Base-by-base conservation (phyloP, 2,113 vertebrate species). In the Triplophysa rosa region DNA sequence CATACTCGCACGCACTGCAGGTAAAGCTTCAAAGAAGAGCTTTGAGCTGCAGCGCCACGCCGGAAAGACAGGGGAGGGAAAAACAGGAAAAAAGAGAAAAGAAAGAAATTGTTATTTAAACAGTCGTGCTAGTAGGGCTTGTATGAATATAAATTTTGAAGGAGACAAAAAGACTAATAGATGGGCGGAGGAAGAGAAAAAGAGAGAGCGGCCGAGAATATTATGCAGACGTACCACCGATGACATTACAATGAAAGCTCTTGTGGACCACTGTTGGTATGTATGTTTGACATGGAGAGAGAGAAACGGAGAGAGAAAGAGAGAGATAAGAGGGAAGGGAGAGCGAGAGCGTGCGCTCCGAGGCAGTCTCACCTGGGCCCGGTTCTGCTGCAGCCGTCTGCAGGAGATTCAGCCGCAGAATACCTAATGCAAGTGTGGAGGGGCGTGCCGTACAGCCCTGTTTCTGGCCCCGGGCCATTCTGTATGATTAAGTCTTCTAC, bases 401-500 rank as follows among this genome's bases (percentile, higher is more conserved):
- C 83, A 84, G 81, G 40, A 67, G 81, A 72, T 79, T 68, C 64
- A 86, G 68, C 80, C 56, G 73, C 80, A 68, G 83, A 88, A 88
- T 86, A 86, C 75, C 77, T 84, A 88, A 86, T 85, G 78, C 66
- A 69, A 68, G 72, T 78, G 80, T 75, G 63, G 81, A 78, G 83
- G 72, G 74, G 74, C 67, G 68, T 75, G 75, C 62, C 45, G 49
- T 69, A 33, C 82, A 84, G 82, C 49, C 80, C 82, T 85, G 82
- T 65, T 80, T 64, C 80, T 84, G 82, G 87, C 85, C 84, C 84
- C 75, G 67, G 84, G 85, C 84, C 82, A 86, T 88, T 85, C 79
- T 85, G 84, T 87, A 82, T 86, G 86, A 88, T 87, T 88, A 88
- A 86, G 85, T 86, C 87, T 86, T 86, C 82, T 84, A 83, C 87